Conservation (phyloP, 1,140 invertebrate genomes). For the Ridgeia piscesae region DNA sequence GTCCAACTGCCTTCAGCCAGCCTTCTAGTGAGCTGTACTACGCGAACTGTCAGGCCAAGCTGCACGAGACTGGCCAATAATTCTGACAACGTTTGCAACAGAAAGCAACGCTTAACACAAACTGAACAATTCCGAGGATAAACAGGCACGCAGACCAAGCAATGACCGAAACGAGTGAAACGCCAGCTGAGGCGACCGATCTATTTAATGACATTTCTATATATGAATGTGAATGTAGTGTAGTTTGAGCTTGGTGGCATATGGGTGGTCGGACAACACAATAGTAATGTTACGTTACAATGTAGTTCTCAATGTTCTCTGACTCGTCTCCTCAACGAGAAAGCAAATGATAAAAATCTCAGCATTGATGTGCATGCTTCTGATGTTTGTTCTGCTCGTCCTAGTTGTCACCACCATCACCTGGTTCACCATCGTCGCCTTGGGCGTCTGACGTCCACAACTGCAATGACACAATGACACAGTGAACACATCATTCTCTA, state of each 20-base stretch:
- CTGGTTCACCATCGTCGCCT: conserved; percentile 23
- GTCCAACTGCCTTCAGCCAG: not conserved
- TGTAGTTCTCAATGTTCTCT: conserved; percentile 5
- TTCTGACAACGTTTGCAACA: conserved; percentile 5
- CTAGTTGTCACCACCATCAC: conserved; percentile 19
- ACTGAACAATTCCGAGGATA: not conserved
- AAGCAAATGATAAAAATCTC: conserved; percentile 6
- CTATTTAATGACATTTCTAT: conserved; percentile 6
- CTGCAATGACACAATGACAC: conserved; percentile 12
- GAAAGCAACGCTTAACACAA: conserved; percentile 5
- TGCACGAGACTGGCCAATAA: not conserved
- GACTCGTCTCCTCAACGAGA: not conserved
- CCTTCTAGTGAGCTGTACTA: not conserved
- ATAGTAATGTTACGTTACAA: not conserved
- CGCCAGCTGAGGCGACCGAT: not conserved
- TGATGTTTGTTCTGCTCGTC: not conserved
- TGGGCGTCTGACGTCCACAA: conserved; percentile 31
- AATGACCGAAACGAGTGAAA: conserved; percentile 1
- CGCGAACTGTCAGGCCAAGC: not conserved
- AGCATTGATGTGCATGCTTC: conserved; percentile 4
- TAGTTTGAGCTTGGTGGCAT: not conserved
- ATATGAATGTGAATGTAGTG: not conserved
- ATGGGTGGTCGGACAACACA: not conserved
- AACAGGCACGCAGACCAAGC: conserved; percentile 3
- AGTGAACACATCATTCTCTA: not conserved